phyloP scores from a whole-genome alignment of 2,113 vertebrate genomes.

The Lynx canadensis region DNA sequence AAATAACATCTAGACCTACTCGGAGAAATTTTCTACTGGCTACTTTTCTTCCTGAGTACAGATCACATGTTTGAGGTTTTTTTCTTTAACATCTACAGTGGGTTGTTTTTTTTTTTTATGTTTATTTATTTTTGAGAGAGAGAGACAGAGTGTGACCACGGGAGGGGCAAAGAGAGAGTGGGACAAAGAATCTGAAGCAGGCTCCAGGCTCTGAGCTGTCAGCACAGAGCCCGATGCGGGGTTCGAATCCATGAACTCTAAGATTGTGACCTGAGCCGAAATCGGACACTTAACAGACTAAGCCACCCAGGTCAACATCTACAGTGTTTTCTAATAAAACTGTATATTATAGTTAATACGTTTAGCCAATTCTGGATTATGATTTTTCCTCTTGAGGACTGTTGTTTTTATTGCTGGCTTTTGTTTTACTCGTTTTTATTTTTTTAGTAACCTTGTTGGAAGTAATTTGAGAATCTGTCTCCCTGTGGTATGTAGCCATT shows the following conservation, averaged over 20 bases:
- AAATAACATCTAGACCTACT: background rate
- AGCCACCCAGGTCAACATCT: no score
- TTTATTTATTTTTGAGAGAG: no score
- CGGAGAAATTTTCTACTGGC: background rate
- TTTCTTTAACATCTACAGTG: background rate
- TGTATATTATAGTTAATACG: background rate
- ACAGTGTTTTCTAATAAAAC: background rate
- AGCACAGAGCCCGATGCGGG: no score
- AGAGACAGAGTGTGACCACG: no score
- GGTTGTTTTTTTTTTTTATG: background rate
- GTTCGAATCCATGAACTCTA: no score
- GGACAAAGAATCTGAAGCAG: no score
- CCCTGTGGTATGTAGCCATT: background rate
- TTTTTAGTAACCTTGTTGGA: background rate
- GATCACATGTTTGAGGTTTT: background rate
- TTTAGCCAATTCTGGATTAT: background rate
- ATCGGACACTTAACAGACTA: no score
- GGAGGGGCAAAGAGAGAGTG: no score
- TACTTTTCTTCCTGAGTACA: background rate
- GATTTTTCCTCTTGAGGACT: background rate
- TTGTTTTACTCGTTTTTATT: background rate
- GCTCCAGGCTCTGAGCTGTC: no score
- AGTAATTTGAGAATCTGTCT: background rate
- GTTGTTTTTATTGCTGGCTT: background rate
- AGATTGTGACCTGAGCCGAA: no score